These are phyloP conservation scores for Aphrocallistes beatrix DNA, from an alignment of 37 sponge, comb jelly and placozoan genomes.

Conservation along the genomic window DNA sequence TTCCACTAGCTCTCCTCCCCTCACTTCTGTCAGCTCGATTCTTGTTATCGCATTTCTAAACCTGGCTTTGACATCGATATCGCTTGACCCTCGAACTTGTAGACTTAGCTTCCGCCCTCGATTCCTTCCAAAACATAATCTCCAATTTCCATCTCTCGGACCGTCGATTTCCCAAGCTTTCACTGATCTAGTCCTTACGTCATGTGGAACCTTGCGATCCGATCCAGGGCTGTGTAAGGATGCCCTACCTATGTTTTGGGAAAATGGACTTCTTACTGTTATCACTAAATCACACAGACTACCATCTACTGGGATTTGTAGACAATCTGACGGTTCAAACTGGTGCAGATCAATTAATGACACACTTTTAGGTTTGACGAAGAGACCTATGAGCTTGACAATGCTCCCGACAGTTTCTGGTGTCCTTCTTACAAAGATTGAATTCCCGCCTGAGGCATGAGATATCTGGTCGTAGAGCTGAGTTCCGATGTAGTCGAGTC, in stretches of 20 bases:
- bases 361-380: neutral
- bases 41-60: neutral
- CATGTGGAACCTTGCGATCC: neutral
- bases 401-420: neutral
- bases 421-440: neutral
- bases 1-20: neutral
- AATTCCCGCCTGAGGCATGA: neutral
- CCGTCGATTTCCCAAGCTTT: neutral
- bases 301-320: neutral
- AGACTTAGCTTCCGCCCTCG: neutral
- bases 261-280: neutral
- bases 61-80: neutral
- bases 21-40: neutral
- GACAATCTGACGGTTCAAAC: neutral
- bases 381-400: neutral
- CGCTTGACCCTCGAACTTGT: neutral
- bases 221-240: neutral
- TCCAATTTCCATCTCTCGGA: neutral
- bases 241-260: neutral
- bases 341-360: neutral
- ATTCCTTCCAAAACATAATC: neutral
- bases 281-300: constrained; percentile 13
- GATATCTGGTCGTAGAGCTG: constrained; percentile 9
- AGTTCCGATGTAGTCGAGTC: constrained; percentile 7
- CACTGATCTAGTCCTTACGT: neutral